These are phyloP conservation scores for Morinoia aosen DNA, from an alignment of 2,888 invertebrate species.

Conservation along the genomic window DNA sequence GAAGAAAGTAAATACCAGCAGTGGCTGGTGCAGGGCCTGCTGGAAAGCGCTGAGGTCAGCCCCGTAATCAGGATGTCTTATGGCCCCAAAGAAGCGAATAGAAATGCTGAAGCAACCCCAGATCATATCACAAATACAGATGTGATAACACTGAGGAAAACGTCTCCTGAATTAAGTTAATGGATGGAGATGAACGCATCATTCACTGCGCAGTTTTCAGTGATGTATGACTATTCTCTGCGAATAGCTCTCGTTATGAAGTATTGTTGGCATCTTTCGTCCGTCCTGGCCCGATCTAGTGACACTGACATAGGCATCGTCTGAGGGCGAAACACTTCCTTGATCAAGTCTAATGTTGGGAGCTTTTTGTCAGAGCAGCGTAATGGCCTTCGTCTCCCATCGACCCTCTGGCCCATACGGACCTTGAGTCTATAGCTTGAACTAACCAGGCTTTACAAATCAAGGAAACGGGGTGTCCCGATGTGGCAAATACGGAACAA, in stretches of 20 bases:
- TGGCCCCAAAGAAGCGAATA: neutral
- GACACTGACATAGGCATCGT: neutral
- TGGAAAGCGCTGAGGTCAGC: neutral
- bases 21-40: neutral
- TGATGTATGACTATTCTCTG: neutral
- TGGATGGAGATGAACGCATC: neutral
- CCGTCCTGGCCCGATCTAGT: neutral
- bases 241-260: neutral
- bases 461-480: neutral
- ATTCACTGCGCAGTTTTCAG: neutral
- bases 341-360: neutral
- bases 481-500: too few species aligned
- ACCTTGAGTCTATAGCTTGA: neutral
- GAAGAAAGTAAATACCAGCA: neutral
- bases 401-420: neutral
- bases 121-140: neutral
- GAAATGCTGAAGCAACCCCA: neutral
- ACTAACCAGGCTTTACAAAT: neutral
- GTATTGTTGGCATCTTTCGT: neutral
- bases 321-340: neutral
- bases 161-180: neutral
- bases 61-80: neutral
- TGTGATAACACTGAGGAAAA: neutral
- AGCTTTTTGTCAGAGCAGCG: neutral
- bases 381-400: neutral